Evolutionary conservation across 2,113 vertebrate genomes (phyloP), one percentile per base, ranked within the genome.

Genomic region (Leuciscus idus): DNA sequence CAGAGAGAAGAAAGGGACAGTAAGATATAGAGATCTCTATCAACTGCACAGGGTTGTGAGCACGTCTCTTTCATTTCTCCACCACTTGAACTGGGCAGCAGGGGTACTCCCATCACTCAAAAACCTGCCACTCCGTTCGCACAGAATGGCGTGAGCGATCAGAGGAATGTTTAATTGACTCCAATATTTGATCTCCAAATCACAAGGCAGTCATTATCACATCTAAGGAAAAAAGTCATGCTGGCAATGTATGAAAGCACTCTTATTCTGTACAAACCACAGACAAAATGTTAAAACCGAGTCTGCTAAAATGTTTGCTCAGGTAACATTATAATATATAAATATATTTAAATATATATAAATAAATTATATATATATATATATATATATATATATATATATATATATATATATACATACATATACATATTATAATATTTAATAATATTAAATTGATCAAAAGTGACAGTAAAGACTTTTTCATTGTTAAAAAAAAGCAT

Each of bases 151-250:
- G n/a, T 13, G 57, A 77, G 57, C 59, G 33, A 85, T 83, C 79
- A 39, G 33, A 82, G 70, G 79, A 85, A 72, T 76, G 39, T 88
- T 76, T 61, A 81, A 88, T 88, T 82, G 33, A 68, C 55, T 30
- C 23, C 2, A 21, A 21, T 21, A 81, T 86, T 86, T 89, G 81
- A 84, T 81, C 70, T 84, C 33, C 46, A 59, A 84, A 86, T 87
- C 59, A 61, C 61, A 85, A 78, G 30, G 70, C 70, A 73, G 70
- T 82, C 64, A 84, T 89, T 84, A 80, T 79, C 62, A 72, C 46
- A 43, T 43, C 79, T 64, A 30, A 87, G 68, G 48, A 28, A 72
- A 74, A 84, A 77, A 55, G 39, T 4, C 28, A 55, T 28, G 62
- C 64, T 84, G 57, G 55, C 55, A 64, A 15, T 61, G 57, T 50